A percentile compares a stretch with the other conserved stretches of the same genome.
These are phyloP conservation scores for Camptogramma bilineatum DNA, from an alignment of 2,888 invertebrate species.

Conservation along the genomic window DNA sequence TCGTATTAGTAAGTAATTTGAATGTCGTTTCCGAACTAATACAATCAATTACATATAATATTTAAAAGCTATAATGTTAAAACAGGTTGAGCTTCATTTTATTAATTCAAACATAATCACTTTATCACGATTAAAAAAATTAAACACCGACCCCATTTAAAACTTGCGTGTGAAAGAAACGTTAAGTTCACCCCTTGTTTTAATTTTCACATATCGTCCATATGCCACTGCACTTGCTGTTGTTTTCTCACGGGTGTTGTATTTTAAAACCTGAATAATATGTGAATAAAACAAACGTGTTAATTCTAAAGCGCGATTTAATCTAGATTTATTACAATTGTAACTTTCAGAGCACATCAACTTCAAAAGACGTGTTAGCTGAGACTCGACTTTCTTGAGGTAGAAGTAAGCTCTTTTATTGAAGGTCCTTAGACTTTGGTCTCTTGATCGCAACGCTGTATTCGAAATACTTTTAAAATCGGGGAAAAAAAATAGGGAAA, in stretches of 20 bases:
- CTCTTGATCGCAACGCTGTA: too few species aligned
- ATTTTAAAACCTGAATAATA: constrained; percentile 5
- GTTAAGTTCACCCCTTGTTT: constrained; percentile 57
- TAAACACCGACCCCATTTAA: constrained; percentile 31
- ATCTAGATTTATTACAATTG: background rate
- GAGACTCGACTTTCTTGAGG: too few species aligned
- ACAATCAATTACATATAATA: too few species aligned
- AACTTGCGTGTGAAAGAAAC: constrained; percentile 31
- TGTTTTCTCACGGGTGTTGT: constrained; percentile 60
- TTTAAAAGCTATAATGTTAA: too few species aligned
- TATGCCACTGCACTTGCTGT: constrained; percentile 60
- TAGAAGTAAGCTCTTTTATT: too few species aligned
- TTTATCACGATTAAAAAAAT: constrained; percentile 29
- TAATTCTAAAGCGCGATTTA: background rate
- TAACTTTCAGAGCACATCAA: too few species aligned
- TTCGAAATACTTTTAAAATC: too few species aligned
- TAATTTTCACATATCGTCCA: constrained; percentile 73
- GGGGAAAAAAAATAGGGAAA: too few species aligned
- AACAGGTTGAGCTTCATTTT: constrained; percentile 33
- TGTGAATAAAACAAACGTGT: background rate
- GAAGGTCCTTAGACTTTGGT: too few species aligned
- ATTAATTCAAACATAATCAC: constrained; percentile 28
- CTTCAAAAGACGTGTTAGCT: too few species aligned
- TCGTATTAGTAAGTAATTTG: too few species aligned
- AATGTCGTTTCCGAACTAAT: too few species aligned